Conservation (phyloP, 2,113 vertebrate genomes). For the Erpornis zantholeuca region DNA sequence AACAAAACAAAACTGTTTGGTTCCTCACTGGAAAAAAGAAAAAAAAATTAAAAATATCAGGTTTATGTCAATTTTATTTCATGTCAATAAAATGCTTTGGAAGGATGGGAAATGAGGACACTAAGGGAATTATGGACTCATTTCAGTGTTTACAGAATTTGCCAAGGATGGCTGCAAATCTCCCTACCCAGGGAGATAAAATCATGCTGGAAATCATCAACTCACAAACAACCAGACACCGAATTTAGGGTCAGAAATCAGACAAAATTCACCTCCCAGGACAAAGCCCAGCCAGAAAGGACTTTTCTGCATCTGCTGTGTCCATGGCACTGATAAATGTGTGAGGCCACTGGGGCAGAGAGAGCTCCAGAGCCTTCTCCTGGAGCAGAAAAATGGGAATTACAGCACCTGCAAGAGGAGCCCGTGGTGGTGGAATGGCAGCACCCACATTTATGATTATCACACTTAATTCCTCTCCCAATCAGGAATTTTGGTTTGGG, state of each 20-base stretch:
- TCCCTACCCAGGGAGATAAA: neutral
- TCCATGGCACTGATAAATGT: neutral
- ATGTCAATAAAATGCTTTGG: neutral
- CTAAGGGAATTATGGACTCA: neutral
- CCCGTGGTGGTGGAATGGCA: neutral
- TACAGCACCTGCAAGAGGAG: neutral
- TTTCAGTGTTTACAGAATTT: neutral
- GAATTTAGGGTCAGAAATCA: neutral
- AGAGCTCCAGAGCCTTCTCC: neutral
- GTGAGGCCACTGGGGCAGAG: neutral
- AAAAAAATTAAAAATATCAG: rapidly evolving
- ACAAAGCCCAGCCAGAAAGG: neutral
- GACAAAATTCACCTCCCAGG: neutral
- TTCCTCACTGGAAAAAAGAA: neutral
- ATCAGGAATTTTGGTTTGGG: neutral
- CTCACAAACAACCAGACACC: neutral
- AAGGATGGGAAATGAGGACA: neutral
- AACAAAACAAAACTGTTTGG: neutral
- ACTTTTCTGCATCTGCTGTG: neutral
- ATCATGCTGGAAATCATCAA: neutral
- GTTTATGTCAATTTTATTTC: too few species aligned
- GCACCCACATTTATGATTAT: neutral
- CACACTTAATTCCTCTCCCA: neutral
- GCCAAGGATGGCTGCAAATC: neutral
- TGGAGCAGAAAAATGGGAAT: neutral